Evolutionary conservation across 2,888 invertebrate species (phyloP), one percentile per base, ranked within the genome.

Genomic region (Rhagium mordax): DNA sequence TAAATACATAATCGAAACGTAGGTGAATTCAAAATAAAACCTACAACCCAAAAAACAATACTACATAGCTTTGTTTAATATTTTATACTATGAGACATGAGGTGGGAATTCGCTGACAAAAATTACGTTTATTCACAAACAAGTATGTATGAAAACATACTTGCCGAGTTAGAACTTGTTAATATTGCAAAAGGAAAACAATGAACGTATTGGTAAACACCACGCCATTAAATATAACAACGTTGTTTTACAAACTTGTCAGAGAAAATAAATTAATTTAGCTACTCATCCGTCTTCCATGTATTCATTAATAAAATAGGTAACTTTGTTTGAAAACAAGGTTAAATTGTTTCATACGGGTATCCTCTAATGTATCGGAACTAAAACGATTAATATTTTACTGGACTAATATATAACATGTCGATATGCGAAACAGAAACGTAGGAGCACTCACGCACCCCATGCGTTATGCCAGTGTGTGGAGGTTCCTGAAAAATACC

Each of bases 231-330:
- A 15, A 0, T 3, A 41, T 33, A 41, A 41, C 41, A 41, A 24
- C 6, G 3, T 41, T 41, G 41, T 41, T 41, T n/a, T n/a, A 5
- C n/a, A 41, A 41, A 41, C n/a, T 41, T 24, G 3, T 6, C 41
- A 3, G n/a, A 3, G 5, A n/a, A 41, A 41, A 13, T 4, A 41
- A 2, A 41, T 41, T 41, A 13, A 41, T 41, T 41, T 41, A n/a
- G n/a, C n/a, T 1, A 13, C 41, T n/a, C n/a, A n/a, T 41, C 41
- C 18, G 18, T 20, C 51, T 13, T 51, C 10, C 51, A 18, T 51
- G 51, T 57, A 67, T 67, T 47, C 57, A 67, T 67, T 67, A 67
- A 67, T 67, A 57, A 67, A 41, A 41, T 18, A 67, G 21, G 67
- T 29, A 47, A 67, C 57, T 57, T 61, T 47, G 61, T 59, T 65